phyloP scores from a whole-genome alignment of 2,797 vertebrate species.

The Hippoglossus hippoglossus region DNA sequence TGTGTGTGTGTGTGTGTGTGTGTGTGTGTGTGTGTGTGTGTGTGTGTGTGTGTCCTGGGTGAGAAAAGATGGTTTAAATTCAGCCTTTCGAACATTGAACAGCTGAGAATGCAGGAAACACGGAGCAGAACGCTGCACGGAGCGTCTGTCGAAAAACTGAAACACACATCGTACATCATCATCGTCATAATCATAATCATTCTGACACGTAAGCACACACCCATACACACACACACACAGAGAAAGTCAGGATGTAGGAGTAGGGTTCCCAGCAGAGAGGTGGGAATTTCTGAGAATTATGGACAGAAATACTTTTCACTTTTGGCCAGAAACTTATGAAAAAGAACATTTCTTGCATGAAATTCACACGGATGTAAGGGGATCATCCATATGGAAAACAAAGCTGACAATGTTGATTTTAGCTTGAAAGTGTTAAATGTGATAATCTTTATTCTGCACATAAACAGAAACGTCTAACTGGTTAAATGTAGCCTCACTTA shows the following conservation, averaged over 20 bases:
- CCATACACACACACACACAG: slow-evolving; percentile 18
- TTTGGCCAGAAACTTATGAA: slow-evolving; percentile 16
- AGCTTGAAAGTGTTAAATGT: neutral
- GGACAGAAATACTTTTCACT: slow-evolving; percentile 1
- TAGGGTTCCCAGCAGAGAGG: slow-evolving; percentile 41
- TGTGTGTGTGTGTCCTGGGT: slow-evolving; percentile 9
- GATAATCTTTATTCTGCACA: slow-evolving; percentile 16
- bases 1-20: slow-evolving; percentile 7
- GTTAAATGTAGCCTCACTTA: neutral
- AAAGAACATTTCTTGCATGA: neutral
- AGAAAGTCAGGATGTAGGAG: slow-evolving; percentile 48
- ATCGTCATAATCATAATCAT: slow-evolving; percentile 49
- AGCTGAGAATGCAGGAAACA: slow-evolving; percentile 76
- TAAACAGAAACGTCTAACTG: neutral
- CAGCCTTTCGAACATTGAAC: slow-evolving; percentile 54
- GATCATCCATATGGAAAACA: neutral
- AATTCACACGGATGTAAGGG: slow-evolving; percentile 3
- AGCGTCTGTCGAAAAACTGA: slow-evolving; percentile 60
- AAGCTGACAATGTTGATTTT: neutral
- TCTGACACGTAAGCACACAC: slow-evolving; percentile 37
- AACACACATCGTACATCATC: slow-evolving; percentile 65
- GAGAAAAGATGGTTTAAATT: slow-evolving; percentile 58
- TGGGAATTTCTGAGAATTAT: slow-evolving; percentile 16
- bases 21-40: slow-evolving; percentile 26
- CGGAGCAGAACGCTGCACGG: slow-evolving; percentile 17